Evolutionary conservation across 1,140 invertebrate species (phyloP).

Genomic region (Drosophila bocki): DNA sequence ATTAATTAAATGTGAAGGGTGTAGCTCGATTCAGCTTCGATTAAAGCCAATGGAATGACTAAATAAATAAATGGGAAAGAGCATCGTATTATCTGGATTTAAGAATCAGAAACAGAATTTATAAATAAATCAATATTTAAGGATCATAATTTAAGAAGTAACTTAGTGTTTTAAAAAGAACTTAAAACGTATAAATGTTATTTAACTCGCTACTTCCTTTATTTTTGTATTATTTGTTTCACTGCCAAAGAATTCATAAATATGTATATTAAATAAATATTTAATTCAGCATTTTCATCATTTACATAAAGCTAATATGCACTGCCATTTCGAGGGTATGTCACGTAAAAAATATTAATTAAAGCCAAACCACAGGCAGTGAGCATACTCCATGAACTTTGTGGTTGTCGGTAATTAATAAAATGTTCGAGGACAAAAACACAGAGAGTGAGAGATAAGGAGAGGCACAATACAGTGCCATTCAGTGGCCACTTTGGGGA

Average conservation of each 20-base stretch:
- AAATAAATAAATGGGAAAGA: neutral
- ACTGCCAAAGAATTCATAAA: no score
- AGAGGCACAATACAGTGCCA: slow-evolving; percentile 6
- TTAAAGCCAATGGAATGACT: neutral
- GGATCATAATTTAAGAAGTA: neutral
- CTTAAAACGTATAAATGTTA: no score
- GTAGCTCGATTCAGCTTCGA: slow-evolving; percentile 5
- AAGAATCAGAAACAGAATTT: no score
- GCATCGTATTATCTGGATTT: no score
- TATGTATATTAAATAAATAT: no score
- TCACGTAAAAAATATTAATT: slow-evolving; percentile 69
- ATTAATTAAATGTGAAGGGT: slow-evolving; percentile 31
- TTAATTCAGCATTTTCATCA: no score
- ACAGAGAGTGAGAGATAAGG: neutral
- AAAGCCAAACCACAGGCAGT: slow-evolving; percentile 69
- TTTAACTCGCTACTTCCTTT: no score
- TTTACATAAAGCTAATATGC: slow-evolving; percentile 8
- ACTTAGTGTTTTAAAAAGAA: no score
- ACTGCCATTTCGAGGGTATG: slow-evolving; percentile 4
- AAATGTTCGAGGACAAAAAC: slow-evolving; percentile 51
- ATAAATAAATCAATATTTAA: neutral
- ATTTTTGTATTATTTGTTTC: no score
- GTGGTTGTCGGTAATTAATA: slow-evolving; percentile 74
- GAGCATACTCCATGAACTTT: slow-evolving; percentile 67
- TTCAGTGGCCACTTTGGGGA: slow-evolving; percentile 65